phyloP scores from a whole-genome alignment of 2,113 vertebrate species.

The Zapornia atra region DNA sequence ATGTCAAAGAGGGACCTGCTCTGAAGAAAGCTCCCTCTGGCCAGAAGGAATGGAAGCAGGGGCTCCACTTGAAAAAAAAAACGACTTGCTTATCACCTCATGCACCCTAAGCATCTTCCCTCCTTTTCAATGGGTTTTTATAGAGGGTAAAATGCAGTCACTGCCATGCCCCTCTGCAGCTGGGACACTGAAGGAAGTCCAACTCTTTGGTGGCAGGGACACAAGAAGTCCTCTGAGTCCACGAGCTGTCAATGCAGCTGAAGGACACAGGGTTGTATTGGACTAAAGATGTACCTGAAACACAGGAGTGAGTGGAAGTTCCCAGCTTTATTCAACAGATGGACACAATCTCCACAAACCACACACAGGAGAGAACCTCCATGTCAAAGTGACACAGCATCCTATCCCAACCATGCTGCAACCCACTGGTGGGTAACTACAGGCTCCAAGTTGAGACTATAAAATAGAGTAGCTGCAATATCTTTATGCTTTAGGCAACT shows the following conservation, averaged over 20 bases:
- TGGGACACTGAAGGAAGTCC: not conserved
- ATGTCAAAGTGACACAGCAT: accelerated
- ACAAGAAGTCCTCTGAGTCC: not conserved
- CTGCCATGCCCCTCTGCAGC: not conserved
- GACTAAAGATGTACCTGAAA: not conserved
- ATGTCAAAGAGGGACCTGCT: not conserved
- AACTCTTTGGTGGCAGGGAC: not conserved
- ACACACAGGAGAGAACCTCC: not conserved
- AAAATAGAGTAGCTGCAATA: not conserved
- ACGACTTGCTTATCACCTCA: not conserved
- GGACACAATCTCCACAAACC: not conserved
- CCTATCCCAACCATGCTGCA: not conserved
- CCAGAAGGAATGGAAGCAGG: not conserved
- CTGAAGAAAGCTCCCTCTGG: not conserved
- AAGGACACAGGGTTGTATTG: not conserved
- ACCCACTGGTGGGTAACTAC: constrained; percentile 23
- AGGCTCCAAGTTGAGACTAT: constrained; percentile 52
- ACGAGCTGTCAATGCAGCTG: not conserved
- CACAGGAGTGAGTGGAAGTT: not conserved
- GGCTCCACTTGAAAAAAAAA: not conserved
- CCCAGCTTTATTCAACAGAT: not conserved
- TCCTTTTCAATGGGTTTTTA: not conserved
- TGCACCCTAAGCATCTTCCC: not conserved
- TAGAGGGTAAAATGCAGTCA: not conserved
- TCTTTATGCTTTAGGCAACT: not conserved